Percentiles rank a stretch among this genome's conserved stretches.
These are phyloP conservation scores for Syncerus caffer DNA, from an alignment of 2,797 vertebrate species.

Conservation along the genomic window DNA sequence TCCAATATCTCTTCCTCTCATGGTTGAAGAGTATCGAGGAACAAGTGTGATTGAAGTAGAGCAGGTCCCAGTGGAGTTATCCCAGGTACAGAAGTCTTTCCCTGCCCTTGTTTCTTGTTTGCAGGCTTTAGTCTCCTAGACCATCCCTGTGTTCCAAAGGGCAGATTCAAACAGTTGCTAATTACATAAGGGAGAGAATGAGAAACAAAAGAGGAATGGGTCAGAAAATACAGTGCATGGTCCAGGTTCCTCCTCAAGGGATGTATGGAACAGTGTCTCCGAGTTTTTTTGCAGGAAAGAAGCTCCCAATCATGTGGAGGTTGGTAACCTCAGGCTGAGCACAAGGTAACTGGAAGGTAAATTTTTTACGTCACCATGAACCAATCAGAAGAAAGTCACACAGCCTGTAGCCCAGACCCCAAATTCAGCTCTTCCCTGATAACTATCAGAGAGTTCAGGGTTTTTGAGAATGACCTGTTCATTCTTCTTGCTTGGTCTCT, in stretches of 20 bases:
- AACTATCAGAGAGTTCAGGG: neutral
- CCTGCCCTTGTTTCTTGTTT: neutral
- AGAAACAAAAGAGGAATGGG: neutral
- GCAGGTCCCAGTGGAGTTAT: neutral
- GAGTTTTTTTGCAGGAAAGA: neutral
- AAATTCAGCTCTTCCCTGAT: neutral
- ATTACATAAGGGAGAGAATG: too few relatives aligned
- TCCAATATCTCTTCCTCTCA: neutral
- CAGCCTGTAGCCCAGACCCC: neutral
- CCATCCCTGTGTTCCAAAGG: neutral
- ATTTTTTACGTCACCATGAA: neutral
- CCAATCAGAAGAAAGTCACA: neutral
- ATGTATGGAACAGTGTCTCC: neutral
- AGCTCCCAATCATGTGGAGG: accelerated
- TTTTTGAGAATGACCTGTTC: neutral
- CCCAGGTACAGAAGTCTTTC: neutral
- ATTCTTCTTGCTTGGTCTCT: neutral
- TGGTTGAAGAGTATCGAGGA: neutral
- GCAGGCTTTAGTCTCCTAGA: neutral
- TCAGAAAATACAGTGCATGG: neutral
- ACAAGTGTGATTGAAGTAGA: neutral
- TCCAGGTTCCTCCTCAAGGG: neutral
- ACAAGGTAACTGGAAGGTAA: neutral
- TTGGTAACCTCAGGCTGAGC: neutral
- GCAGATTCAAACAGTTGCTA: neutral